Base-by-base conservation (phyloP, 2,888 invertebrate species). In the Neria commutata region DNA sequence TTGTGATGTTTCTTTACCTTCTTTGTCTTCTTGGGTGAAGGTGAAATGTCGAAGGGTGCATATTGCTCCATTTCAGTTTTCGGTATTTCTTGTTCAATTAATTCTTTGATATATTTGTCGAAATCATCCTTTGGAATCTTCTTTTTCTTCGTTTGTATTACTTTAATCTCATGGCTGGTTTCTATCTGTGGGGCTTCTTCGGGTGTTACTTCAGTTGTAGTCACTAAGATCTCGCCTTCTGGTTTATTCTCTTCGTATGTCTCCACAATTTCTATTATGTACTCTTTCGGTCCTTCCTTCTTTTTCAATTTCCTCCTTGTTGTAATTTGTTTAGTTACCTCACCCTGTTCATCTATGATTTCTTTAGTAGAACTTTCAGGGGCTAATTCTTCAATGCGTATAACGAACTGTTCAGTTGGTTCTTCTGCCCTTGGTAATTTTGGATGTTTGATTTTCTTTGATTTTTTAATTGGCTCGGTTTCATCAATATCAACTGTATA, bases 181-280 rank as follows among this genome's bases (percentile, higher is more conserved):
- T 74, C 75, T 5, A 72, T 58, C 33, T 70, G 68, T 8, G 29
- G 6, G 11, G 29, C 11, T 29, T 29, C 29, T 29, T 8, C 19
- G 25, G 2, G 25, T 40, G 24, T 73, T 71, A 67, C 68, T 72
- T 84, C 83, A 1, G 78, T 76, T 53, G 81, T 81, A 37, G 80
- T 77, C 26, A 85, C 78, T 3, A 81, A 74, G 1, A 83, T 72
- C 47, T 83, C 76, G 1, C 83, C 81, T 71, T 83, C 75, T 4
- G 71, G 66, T 19, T 78, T 69, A 1, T 72, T 75, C 47, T 76
- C 74, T 51, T 77, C 76, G 29, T 78, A 67, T 5, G 78, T 69
- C 17, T 81, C 79, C 0, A 72, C 63, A 19, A 80, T 74, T 65
- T 79, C 74, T 14, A 70, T 68, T 0, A 71, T 56, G 66, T 80